phyloP scores from a whole-genome alignment of 2,888 invertebrate species.

The Acanthoscelides obtectus region DNA sequence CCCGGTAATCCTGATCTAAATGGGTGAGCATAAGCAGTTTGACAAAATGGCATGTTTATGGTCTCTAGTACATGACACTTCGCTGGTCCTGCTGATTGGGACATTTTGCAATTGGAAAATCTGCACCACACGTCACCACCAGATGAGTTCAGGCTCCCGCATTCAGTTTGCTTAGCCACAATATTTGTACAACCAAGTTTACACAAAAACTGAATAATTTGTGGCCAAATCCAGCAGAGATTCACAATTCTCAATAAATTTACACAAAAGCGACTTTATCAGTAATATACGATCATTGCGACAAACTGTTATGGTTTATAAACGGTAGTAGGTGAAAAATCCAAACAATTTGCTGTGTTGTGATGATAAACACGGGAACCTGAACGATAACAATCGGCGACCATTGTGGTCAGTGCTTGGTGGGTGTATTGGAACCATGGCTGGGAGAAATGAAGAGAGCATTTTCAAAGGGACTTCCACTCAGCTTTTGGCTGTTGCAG shows the following conservation, averaged over 20 bases:
- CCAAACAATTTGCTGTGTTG: background rate
- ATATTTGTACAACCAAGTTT: background rate
- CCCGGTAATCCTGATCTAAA: no score
- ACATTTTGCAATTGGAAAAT: background rate
- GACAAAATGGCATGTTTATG: background rate
- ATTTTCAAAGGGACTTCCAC: slow-evolving; percentile 3
- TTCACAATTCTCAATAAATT: background rate
- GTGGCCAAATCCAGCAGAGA: background rate
- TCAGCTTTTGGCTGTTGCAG: slow-evolving; percentile 2
- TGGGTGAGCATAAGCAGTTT: no score
- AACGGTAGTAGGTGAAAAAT: background rate
- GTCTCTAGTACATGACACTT: background rate
- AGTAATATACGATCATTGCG: background rate
- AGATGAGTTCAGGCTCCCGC: background rate
- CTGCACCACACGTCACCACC: background rate
- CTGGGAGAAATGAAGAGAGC: background rate
- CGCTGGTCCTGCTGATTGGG: background rate
- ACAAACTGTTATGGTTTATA: background rate
- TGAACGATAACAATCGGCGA: background rate
- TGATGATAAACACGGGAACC: background rate
- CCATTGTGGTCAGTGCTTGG: background rate
- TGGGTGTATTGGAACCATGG: background rate
- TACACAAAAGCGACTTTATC: background rate
- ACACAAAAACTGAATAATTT: background rate
- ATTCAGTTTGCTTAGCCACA: background rate